Percentiles rank a stretch among this genome's conserved stretches.
phyloP scores from a whole-genome alignment of 2,888 invertebrate genomes.

The Nowickia ferox region DNA sequence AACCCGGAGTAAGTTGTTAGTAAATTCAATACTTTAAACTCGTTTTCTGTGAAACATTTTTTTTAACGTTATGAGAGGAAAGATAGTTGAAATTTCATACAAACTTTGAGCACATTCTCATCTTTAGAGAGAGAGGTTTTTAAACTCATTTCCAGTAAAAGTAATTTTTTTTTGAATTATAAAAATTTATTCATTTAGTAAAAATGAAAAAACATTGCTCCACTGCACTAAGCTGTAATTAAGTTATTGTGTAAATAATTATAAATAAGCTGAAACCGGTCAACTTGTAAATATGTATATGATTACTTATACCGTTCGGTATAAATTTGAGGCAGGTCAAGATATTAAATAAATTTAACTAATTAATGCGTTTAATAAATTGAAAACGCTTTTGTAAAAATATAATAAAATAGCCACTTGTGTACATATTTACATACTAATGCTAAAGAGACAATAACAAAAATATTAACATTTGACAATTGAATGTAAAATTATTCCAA shows the following conservation, averaged over 20 bases:
- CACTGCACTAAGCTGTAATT: not conserved
- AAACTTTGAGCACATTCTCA: no score
- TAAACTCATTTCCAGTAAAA: no score
- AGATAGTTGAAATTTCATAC: no score
- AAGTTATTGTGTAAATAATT: not conserved
- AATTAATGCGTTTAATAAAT: not conserved
- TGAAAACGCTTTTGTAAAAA: not conserved
- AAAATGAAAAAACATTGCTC: conserved; percentile 14
- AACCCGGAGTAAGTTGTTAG: no score
- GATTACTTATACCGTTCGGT: conserved; percentile 2
- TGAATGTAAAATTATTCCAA: not conserved
- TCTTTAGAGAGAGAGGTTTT: no score
- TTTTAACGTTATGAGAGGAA: no score
- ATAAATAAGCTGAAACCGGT: not conserved
- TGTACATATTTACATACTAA: not conserved
- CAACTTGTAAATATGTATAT: not conserved
- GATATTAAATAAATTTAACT: not conserved
- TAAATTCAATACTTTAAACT: no score
- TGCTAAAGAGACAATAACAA: not conserved
- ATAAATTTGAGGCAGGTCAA: not conserved
- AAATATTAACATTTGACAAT: not conserved
- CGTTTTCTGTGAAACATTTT: no score
- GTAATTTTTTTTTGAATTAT: no score
- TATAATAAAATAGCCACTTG: no score
- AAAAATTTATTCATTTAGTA: no score